Base-by-base conservation (phyloP, 1,140 invertebrate genomes). In the Acromyrmex echinatior region DNA sequence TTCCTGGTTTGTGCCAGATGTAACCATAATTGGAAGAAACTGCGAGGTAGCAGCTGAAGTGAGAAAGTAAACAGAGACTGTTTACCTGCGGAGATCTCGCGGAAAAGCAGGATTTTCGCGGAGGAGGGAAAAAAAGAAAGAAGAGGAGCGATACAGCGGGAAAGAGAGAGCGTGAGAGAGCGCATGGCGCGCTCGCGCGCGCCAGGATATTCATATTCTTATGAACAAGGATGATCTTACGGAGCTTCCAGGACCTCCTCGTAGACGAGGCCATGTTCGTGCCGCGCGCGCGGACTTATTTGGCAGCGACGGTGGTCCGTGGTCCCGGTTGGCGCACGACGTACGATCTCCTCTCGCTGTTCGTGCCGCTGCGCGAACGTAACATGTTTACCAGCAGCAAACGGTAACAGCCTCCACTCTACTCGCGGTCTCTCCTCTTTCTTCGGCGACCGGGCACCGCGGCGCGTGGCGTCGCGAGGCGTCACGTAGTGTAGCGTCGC, bases 171-270 rank as follows among this genome's bases (percentile, higher is more conserved):
- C 76, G 56, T 25, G 31, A 31, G 49, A 18, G 76, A 10, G 60
- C 45, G 14, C 39, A 45, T 45, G 16, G 21, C 10, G 45, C 3
- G 65, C 58, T 31, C 16, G 49, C n/a, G 31, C 58, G 53, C 21
- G 56, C 3, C 65, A 58, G 53, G 35, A 79, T 28, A 18, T 21
- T 56, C 49, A 12, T 49, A 31, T 49, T n/a, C 39, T 28, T 1
- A 21, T 45, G 78, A 35, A 81, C 49, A 81, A 4, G 82, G 56
- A 56, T 16, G n/a, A 71, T 96, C 96, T 96, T 93, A 96, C 96
- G 96, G 89, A 96, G 94, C 95, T 96, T 96, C 96, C 96, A 96
- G 92, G 96, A 96, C 94, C 96, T 96, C 93, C 97, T 97, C 66
- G 96, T 96, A 73, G 96, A 95, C 86, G 96, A 95, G 94, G 96